Base-by-base conservation (phyloP, 2,113 vertebrate species). In the Pteruthius melanotis region DNA sequence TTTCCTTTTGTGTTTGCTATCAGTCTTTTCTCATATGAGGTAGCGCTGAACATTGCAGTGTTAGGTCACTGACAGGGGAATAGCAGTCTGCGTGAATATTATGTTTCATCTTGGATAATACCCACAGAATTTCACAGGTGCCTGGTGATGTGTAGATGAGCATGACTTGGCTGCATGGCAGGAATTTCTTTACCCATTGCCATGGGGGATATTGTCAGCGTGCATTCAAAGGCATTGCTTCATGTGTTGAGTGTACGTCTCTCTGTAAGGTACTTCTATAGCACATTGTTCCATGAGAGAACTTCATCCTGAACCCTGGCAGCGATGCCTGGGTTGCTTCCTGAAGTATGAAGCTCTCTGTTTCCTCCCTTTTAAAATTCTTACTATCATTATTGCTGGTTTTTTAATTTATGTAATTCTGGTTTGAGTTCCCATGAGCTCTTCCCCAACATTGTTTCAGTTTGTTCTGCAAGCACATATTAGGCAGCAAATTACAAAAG, bases 401-500 rank as follows among this genome's bases (percentile, higher is more conserved):
- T 65, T 53, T 77, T 49, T 18, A 74, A 80, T 89, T 90, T 57
- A 77, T 71, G 50, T 77, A 68, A 92, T 78, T 89, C 87, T 91
- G 33, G 27, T 80, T 78, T 24, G 65, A 87, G 50, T 87, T 90
- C 70, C 66, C 0, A 4, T 61, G 93, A 94, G 66, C 66, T 69
- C 72, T 89, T 94, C 82, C 64, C 40, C 47, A 50, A 14, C 60
- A 20, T 50, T 80, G 65, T 74, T 91, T 56, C 79, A 74, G 78
- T 74, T 68, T 61, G 60, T 45, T 86, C 92, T 69, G 64, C 54
- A 95, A 87, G 63, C 61, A 59, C 50, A 65, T 42, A 68, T 77
- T 53, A 64, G 56, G 81, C 80, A 96, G 85, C 47, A 97, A 94
- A 92, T 96, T 71, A 74, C 82, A 91, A 87, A 90, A 91, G 87